Evolutionary conservation across 2,797 vertebrate genomes (phyloP).

Genomic region (Lutra lutra): DNA sequence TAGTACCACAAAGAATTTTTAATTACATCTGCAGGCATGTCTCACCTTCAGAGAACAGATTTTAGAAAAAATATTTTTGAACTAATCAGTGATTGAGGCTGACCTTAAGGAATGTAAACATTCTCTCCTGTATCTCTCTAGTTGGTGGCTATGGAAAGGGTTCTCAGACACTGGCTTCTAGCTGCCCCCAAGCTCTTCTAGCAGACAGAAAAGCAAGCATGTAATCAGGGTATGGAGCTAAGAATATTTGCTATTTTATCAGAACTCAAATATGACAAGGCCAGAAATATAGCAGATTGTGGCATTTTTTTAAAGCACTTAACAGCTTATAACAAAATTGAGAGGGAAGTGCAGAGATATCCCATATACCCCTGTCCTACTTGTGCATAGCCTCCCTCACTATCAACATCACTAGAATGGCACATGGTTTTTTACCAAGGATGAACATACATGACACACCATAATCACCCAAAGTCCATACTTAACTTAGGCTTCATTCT

Average conservation of each 20-base stretch:
- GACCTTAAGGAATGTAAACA: background rate
- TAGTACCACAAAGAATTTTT: background rate
- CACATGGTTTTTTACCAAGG: background rate
- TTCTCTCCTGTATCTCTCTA: background rate
- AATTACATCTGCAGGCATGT: background rate
- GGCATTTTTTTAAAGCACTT: background rate
- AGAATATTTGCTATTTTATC: background rate
- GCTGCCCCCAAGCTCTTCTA: background rate
- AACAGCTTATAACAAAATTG: background rate
- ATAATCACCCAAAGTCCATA: background rate
- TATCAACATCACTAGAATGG: background rate
- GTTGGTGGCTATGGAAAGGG: background rate
- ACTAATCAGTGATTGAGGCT: background rate
- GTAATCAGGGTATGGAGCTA: background rate
- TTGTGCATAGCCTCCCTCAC: background rate
- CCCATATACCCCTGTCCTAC: background rate
- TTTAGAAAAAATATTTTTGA: background rate
- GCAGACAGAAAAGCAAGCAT: background rate
- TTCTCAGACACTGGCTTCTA: background rate
- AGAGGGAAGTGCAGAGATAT: background rate
- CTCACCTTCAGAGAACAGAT: background rate
- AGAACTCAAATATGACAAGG: background rate
- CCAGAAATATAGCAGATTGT: background rate
- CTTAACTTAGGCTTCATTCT: background rate
- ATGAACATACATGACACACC: background rate